phyloP scores from a whole-genome alignment of 2,797 vertebrate species.

The Tragelaphus oryx region DNA sequence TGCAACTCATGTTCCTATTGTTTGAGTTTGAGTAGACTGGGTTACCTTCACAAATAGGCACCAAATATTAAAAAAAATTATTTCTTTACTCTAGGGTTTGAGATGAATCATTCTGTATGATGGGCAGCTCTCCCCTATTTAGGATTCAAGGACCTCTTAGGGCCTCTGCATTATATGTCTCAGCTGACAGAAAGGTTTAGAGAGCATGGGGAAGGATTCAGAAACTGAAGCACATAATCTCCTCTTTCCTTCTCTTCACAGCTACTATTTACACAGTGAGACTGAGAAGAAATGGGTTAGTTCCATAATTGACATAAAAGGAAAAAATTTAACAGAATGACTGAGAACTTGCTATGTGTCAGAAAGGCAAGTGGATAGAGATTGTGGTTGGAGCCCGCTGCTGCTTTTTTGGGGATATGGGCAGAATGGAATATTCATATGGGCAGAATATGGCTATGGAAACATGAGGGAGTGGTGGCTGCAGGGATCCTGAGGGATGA shows the following conservation, averaged over 20 bases:
- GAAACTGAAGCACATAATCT: background rate
- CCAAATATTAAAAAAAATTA: background rate
- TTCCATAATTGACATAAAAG: background rate
- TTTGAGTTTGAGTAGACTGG: background rate
- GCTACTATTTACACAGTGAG: background rate
- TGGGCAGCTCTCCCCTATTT: background rate
- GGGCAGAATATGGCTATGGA: background rate
- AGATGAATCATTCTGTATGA: background rate
- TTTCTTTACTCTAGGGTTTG: background rate
- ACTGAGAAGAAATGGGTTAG: background rate
- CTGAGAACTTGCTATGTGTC: background rate
- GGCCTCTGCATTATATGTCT: background rate
- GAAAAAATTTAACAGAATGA: background rate
- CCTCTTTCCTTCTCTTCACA: background rate
- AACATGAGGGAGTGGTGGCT: accelerated
- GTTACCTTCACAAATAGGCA: background rate
- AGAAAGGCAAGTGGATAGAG: accelerated
- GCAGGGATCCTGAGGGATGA: accelerated
- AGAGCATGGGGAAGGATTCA: background rate
- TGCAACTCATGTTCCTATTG: background rate
- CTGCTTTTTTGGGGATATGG: background rate
- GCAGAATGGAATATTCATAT: background rate
- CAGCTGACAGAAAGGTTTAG: background rate
- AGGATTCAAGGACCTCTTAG: background rate
- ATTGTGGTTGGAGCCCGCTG: accelerated